These are phyloP conservation scores for Hirudinaria manillensis DNA, from an alignment of 2,888 invertebrate species.

Conservation along the genomic window DNA sequence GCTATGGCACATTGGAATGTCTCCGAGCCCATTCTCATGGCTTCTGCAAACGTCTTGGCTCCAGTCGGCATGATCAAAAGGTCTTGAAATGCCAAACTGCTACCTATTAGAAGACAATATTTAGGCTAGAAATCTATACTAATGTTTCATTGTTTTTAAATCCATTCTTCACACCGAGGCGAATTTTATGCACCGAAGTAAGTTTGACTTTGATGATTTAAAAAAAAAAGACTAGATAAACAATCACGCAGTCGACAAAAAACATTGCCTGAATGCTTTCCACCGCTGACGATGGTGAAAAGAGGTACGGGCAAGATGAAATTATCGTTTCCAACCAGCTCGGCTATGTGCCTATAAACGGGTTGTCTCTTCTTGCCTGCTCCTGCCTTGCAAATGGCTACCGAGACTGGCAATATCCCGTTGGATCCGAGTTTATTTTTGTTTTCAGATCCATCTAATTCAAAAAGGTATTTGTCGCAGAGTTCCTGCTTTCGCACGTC, in stretches of 20 bases:
- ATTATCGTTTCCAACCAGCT: conserved; percentile 63
- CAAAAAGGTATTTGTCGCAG: conserved; percentile 77
- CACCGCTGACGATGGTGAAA: conserved; percentile 25
- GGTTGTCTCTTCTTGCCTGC: conserved; percentile 70
- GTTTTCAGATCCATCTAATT: conserved; percentile 91
- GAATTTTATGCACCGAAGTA: no score
- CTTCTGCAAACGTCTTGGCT: conserved; percentile 85
- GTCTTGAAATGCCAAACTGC: conserved; percentile 68
- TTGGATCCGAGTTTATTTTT: conserved; percentile 58
- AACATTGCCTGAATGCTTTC: conserved; percentile 17
- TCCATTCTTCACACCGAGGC: no score
- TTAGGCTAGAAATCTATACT: no score
- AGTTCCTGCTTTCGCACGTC: conserved; percentile 80
- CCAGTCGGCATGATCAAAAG: conserved; percentile 94
- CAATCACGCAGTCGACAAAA: no score
- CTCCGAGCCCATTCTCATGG: conserved; percentile 96
- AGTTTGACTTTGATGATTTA: no score
- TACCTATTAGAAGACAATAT: background rate
- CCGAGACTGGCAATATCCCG: conserved; percentile 77
- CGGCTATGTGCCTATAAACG: conserved; percentile 75
- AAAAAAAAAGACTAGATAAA: no score
- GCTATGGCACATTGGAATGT: conserved; percentile 85
- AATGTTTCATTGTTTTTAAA: no score
- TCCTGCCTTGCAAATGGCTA: conserved; percentile 94
- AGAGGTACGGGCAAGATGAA: conserved; percentile 27